Evolutionary conservation across 2,113 vertebrate species (phyloP).

Genomic region (Orientallactaga bullata): DNA sequence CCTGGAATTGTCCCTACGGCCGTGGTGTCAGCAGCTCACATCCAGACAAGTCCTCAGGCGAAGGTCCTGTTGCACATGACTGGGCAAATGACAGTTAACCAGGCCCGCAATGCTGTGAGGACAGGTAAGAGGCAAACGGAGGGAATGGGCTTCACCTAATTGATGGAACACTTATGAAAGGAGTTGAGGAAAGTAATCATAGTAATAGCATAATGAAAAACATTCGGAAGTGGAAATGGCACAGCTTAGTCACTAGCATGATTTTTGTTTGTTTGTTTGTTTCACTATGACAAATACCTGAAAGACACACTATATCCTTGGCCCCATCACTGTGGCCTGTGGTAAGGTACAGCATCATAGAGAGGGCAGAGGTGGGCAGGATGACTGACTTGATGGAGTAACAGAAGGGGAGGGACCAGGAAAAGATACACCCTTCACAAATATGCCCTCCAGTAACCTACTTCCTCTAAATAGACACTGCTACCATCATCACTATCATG

Average conservation of each 20-base stretch:
- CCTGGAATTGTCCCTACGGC: conserved; percentile 87
- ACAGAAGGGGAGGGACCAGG: neutral
- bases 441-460: neutral
- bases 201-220: neutral
- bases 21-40: conserved; percentile 91
- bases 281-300: neutral
- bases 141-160: neutral
- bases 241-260: too few relatives aligned
- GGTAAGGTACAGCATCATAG: neutral
- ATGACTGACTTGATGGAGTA: neutral
- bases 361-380: neutral
- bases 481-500: neutral
- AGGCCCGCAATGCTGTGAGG: conserved; percentile 95
- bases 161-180: neutral
- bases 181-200: neutral
- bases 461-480: neutral
- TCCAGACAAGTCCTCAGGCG: conserved; percentile 93
- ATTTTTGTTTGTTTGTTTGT: neutral
- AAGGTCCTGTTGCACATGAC: conserved; percentile 94
- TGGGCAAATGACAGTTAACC: conserved; percentile 98
- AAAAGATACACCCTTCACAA: neutral
- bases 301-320: neutral
- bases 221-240: neutral
- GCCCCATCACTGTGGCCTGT: neutral
- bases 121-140: conserved; percentile 90